These are phyloP conservation scores for Poecilia velifera DNA, from an alignment of 2,797 vertebrate species.

Conservation along the genomic window DNA sequence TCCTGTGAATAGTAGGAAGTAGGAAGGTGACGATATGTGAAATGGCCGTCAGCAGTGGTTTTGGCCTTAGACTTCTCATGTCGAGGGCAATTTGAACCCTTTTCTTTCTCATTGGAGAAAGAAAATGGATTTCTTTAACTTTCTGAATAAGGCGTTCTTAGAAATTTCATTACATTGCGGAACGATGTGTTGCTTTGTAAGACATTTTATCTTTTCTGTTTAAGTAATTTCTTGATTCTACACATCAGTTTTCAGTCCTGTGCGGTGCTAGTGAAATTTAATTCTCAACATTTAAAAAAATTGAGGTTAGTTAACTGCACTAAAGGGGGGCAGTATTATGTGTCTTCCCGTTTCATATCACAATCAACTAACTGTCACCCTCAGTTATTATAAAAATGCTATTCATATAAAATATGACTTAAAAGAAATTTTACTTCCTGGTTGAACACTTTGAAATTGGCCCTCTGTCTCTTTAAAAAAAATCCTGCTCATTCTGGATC, in stretches of 20 bases:
- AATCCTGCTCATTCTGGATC: no score
- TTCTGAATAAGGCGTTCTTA: neutral
- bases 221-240: neutral
- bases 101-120: neutral
- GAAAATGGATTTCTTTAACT: neutral
- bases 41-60: neutral
- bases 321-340: no score
- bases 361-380: no score
- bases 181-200: neutral
- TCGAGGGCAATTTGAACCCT: neutral
- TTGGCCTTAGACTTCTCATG: neutral
- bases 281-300: neutral
- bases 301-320: no score
- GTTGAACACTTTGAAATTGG: no score
- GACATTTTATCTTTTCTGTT: neutral
- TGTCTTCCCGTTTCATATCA: no score
- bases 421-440: no score
- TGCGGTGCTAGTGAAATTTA: neutral
- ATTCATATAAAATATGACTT: no score
- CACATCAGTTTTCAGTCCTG: neutral
- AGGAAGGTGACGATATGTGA: neutral
- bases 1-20: neutral
- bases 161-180: neutral
- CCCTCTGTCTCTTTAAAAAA: no score
- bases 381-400: no score